Evolutionary conservation across 2,113 vertebrate species (phyloP), one percentile per base, ranked within the genome.

Genomic region (Sapajus apella): DNA sequence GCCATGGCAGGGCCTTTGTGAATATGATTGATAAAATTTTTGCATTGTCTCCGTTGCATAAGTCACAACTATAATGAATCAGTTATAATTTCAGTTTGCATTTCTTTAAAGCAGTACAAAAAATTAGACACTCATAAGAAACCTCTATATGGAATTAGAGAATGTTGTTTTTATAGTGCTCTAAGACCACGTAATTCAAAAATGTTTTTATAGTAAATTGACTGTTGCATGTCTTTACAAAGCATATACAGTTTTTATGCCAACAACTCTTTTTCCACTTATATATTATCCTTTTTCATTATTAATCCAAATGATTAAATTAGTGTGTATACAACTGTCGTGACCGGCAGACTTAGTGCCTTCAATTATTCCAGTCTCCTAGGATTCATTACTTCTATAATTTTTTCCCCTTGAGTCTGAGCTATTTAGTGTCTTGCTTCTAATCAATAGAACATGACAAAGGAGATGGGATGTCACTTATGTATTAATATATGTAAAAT

Each of bases 131-230:
- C 68, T 73, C 47, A 35, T 47, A 50, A 94, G 76, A 95, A 43
- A 5, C 6, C 4, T 68, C 4, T 70, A 40, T 35, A 8, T n/a
- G 76, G 73, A 95, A 90, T 56, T 80, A 87, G 0, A 70, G 13
- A 35, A 68, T 43, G 14, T 61, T 72, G 87, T 32, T 80, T 97
- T 87, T 61, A 79, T 32, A 40, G 45, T 86, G 3, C 32, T 90
- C 43, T 72, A 81, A 64, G 4, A 8, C 30, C 45, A 70, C 2
- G 43, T 25, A 55, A 80, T 90, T 86, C 10, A 90, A 87, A 80
- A 73, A 20, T 10, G 43, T 94, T 85, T 95, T 58, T 80, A 87
- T 76, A 89, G n/a, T 25, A 88, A 97, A 72, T 32, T 61, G 8
- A 68, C 12, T 79, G 73, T 70, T 68, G n/a, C 35, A 82, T 77